Conservation (phyloP, 1,140 invertebrate species). For the Drosophila bipectinata region DNA sequence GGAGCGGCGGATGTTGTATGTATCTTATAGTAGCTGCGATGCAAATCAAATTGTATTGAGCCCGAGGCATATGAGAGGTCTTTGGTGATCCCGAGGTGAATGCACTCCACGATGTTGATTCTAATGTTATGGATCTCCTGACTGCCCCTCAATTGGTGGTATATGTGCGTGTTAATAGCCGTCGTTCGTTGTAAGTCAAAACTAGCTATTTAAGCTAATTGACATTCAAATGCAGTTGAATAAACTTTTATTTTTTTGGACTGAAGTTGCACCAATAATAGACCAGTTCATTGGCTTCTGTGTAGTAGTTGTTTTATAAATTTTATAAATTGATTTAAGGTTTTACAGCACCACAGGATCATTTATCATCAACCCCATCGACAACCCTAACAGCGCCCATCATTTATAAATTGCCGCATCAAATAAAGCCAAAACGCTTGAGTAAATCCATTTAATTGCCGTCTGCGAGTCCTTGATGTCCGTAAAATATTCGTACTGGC, state of each 20-base stretch:
- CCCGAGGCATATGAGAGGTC: slow-evolving; percentile 9
- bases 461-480: slow-evolving; percentile 54
- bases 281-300: slow-evolving; percentile 25
- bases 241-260: slow-evolving; percentile 54
- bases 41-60: slow-evolving; percentile 60
- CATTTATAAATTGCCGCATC: slow-evolving; percentile 78
- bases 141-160: slow-evolving; percentile 63
- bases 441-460: slow-evolving; percentile 81
- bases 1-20: slow-evolving; percentile 56
- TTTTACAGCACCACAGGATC: slow-evolving; percentile 42
- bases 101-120: slow-evolving; percentile 59
- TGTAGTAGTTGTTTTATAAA: neutral
- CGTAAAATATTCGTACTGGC: slow-evolving; percentile 54
- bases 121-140: slow-evolving; percentile 32
- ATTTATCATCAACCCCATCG: slow-evolving; percentile 60
- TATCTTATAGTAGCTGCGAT: slow-evolving; percentile 57
- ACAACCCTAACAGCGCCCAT: slow-evolving; percentile 53
- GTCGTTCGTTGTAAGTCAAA: slow-evolving; percentile 68
- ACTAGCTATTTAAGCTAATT: slow-evolving; percentile 78
- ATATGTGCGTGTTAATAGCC: slow-evolving; percentile 61
- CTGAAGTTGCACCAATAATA: slow-evolving; percentile 18
- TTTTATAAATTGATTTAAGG: slow-evolving; percentile 12
- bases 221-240: slow-evolving; percentile 82
- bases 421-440: slow-evolving; percentile 63
- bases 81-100: slow-evolving; percentile 60